Conservation (phyloP, 2,888 invertebrate genomes). For the Nysson spinosus region DNA sequence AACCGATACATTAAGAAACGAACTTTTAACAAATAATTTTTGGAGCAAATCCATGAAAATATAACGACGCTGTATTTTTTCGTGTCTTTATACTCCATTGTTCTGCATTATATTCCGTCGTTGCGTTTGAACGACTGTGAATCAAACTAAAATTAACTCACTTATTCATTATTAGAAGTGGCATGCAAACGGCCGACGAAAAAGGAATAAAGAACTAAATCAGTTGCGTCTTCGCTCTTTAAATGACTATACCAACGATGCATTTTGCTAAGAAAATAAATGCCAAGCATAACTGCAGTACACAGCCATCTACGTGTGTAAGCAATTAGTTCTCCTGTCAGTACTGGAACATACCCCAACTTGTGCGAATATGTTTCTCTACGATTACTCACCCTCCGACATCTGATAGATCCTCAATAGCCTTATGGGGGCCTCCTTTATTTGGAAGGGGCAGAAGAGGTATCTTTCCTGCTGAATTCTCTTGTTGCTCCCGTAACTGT, state of each 20-base stretch:
- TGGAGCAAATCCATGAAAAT: conserved; percentile 49
- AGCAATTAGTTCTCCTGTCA: conserved; percentile 62
- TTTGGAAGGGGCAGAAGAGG: conserved; percentile 71
- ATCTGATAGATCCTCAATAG: conserved; percentile 78
- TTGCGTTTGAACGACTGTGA: conserved; percentile 61
- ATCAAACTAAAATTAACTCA: conserved; percentile 62
- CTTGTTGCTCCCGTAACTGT: conserved; percentile 88
- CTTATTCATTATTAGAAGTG: conserved; percentile 52
- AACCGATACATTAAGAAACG: conserved; percentile 18
- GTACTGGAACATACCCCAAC: conserved; percentile 49
- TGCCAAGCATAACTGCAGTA: conserved; percentile 70
- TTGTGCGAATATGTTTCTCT: conserved; percentile 59
- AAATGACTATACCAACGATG: conserved; percentile 46
- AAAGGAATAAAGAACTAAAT: conserved; percentile 52
- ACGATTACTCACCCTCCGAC: conserved; percentile 80
- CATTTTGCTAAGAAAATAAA: conserved; percentile 63
- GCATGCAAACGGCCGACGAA: conserved; percentile 56
- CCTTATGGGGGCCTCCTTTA: conserved; percentile 73
- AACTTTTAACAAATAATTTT: conserved; percentile 34
- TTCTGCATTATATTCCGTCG: conserved; percentile 56
- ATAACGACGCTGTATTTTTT: conserved; percentile 47
- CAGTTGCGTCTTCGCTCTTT: conserved; percentile 42
- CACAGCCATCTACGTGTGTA: conserved; percentile 67
- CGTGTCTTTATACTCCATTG: conserved; percentile 56
- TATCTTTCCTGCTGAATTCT: conserved; percentile 72